These are phyloP conservation scores for Pteruthius melanotis DNA, from an alignment of 2,113 vertebrate species.

Conservation along the genomic window DNA sequence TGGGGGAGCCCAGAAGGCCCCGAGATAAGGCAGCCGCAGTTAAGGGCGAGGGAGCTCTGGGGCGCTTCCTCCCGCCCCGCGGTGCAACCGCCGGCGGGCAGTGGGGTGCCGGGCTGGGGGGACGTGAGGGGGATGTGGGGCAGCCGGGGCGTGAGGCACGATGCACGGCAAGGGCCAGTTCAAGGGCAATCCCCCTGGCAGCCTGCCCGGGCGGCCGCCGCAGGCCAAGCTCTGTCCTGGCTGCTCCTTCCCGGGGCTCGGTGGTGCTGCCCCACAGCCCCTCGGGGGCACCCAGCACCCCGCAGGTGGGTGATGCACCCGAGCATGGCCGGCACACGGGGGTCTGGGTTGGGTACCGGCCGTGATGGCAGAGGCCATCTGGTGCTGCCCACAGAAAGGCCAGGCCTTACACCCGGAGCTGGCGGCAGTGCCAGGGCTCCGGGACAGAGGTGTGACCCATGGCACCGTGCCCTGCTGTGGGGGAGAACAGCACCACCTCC, in stretches of 20 bases:
- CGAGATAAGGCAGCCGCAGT: background rate
- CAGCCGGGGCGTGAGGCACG: background rate
- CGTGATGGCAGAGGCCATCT: background rate
- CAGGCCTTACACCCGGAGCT: background rate
- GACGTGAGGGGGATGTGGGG: background rate
- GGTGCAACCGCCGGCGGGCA: background rate
- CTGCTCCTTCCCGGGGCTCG: background rate
- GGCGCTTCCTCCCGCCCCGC: background rate
- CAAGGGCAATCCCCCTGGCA: background rate
- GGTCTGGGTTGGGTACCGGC: background rate
- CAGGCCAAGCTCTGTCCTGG: background rate
- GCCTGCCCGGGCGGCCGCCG: accelerated
- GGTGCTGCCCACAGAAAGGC: too few species aligned
- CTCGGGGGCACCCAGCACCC: background rate
- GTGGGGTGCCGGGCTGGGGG: background rate
- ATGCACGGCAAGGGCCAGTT: background rate
- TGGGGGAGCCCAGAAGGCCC: background rate
- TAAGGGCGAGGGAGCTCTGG: background rate
- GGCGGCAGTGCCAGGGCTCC: background rate
- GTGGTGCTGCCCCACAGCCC: accelerated
- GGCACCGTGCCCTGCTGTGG: background rate
- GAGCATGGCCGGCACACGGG: accelerated
- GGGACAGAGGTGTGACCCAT: background rate
- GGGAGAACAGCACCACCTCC: background rate
- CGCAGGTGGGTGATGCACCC: background rate